phyloP scores from a whole-genome alignment of 2,888 invertebrate species.

The Teinopalpus imperialis region DNA sequence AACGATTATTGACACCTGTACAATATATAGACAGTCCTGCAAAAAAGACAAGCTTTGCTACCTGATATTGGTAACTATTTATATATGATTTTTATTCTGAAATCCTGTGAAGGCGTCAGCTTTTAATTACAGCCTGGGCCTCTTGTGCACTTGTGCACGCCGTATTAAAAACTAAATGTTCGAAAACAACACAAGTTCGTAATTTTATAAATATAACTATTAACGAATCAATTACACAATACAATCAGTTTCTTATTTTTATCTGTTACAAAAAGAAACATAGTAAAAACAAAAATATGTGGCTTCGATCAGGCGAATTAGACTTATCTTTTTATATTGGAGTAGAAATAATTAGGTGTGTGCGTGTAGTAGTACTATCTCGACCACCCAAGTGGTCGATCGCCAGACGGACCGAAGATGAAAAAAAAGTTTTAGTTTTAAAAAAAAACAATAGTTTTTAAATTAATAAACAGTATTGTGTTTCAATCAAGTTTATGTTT shows the following conservation, averaged over 20 bases:
- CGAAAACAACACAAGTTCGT: too few relatives aligned
- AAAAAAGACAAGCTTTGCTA: too few relatives aligned
- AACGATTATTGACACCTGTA: too few relatives aligned
- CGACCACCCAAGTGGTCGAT: conserved; percentile 51
- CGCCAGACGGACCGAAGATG: conserved; percentile 28
- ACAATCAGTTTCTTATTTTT: conserved; percentile 14
- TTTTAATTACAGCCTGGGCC: too few relatives aligned
- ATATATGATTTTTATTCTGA: too few relatives aligned
- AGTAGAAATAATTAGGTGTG: conserved; percentile 48
- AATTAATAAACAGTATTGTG: conserved; percentile 4
- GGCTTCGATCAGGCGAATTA: conserved; percentile 25
- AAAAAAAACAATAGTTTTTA: conserved; percentile 12
- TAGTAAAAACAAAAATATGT: conserved; percentile 25
- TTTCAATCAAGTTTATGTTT: conserved; percentile 10
- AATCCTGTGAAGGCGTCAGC: too few relatives aligned
- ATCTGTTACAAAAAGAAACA: conserved; percentile 1
- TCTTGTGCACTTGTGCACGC: too few relatives aligned
- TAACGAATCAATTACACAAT: too few relatives aligned
- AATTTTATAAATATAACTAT: too few relatives aligned
- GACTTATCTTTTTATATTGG: conserved; percentile 29
- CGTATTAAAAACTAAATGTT: too few relatives aligned
- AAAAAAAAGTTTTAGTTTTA: conserved; percentile 7
- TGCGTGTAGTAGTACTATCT: conserved; percentile 39
- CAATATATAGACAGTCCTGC: too few relatives aligned
- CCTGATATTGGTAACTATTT: too few relatives aligned